These are phyloP conservation scores for Drosophila lacteicornis DNA, from an alignment of 1,140 invertebrate species.

Conservation along the genomic window DNA sequence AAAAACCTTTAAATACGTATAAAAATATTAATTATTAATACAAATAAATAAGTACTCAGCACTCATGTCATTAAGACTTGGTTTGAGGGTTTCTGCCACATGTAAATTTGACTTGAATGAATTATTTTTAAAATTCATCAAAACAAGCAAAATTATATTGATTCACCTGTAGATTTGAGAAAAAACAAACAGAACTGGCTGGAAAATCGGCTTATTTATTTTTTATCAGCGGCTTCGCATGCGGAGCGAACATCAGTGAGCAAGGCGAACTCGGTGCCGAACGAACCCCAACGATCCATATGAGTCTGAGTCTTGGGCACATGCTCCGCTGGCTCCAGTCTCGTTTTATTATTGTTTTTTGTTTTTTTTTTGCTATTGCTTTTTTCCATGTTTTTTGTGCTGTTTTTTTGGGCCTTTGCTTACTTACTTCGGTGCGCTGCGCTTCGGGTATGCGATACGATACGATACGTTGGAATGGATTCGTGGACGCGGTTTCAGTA, in stretches of 20 bases:
- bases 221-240: slow-evolving; percentile 44
- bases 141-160: no score
- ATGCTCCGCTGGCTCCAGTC: slow-evolving; percentile 34
- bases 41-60: no score
- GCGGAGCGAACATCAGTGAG: slow-evolving; percentile 24
- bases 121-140: no score
- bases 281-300: slow-evolving; percentile 33
- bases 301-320: slow-evolving; percentile 54
- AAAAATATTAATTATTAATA: no score
- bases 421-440: slow-evolving; percentile 26
- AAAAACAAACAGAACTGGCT: neutral
- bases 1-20: no score
- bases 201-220: slow-evolving; percentile 9
- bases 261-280: slow-evolving; percentile 1
- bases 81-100: no score
- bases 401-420: slow-evolving; percentile 25
- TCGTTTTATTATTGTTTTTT: slow-evolving; percentile 39
- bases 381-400: slow-evolving; percentile 4
- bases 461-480: slow-evolving; percentile 27
- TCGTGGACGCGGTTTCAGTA: slow-evolving; percentile 67
- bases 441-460: slow-evolving; percentile 38
- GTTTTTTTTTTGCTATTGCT: slow-evolving; percentile 32
- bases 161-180: no score
- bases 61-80: no score
- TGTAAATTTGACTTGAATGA: no score